Evolutionary conservation across 2,797 vertebrate genomes (phyloP).

Genomic region (Hydrophis major): DNA sequence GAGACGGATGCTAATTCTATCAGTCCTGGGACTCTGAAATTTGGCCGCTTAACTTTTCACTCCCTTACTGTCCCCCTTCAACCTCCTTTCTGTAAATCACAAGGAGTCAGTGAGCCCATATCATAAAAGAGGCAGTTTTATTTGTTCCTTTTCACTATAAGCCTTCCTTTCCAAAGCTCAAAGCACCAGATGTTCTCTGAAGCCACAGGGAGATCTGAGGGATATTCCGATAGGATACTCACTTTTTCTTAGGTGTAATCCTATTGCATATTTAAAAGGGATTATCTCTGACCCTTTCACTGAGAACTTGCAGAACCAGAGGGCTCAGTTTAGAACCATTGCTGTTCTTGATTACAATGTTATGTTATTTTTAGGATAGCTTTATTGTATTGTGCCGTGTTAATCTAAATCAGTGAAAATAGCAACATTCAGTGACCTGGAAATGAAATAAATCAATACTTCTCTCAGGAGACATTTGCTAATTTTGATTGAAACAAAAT

Average conservation of each 20-base stretch:
- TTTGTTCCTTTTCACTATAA: neutral
- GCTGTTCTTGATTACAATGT: neutral
- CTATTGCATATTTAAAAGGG: neutral
- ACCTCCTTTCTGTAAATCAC: neutral
- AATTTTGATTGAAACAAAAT: neutral
- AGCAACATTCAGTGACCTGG: neutral
- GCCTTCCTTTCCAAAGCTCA: neutral
- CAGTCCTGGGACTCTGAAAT: neutral
- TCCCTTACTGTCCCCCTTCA: neutral
- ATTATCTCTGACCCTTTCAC: slow-evolving; percentile 18
- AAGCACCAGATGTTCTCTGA: neutral
- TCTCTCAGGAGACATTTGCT: neutral
- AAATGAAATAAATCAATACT: neutral
- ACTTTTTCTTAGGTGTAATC: neutral
- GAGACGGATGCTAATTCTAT: neutral
- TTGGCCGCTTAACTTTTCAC: neutral
- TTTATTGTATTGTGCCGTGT: neutral
- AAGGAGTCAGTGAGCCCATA: neutral
- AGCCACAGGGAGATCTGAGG: neutral
- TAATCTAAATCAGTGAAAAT: neutral
- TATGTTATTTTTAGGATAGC: neutral
- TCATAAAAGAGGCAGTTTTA: neutral
- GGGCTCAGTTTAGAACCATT: neutral
- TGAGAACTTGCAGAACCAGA: neutral
- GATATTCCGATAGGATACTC: neutral